Evolutionary conservation across 2,797 vertebrate genomes (phyloP), one percentile per base, ranked within the genome.

Genomic region (Leucoraja ocellata): DNA sequence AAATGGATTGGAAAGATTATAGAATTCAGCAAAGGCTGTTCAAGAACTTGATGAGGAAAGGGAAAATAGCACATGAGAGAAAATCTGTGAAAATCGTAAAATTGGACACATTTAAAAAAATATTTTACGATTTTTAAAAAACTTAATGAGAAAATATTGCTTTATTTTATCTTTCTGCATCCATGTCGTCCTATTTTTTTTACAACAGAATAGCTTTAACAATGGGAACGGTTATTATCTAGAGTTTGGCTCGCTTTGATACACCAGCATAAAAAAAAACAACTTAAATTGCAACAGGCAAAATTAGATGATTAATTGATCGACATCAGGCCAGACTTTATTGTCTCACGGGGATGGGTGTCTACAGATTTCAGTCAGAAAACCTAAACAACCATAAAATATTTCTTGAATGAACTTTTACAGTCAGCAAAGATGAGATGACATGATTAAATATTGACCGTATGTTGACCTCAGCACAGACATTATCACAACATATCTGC

Each of bases 341-440:
- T 28, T 68, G 61, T 74, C 36, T 71, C 68, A 1, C 23, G 11
- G 90, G 90, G 25, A 46, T 71, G 68, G 65, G 36, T 76, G 71
- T 91, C 68, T 74, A 46, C 90, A 91, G 36, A 74, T 46, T 91
- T 74, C 68, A 36, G 71, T 74, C 71, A 36, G 65, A 39, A 65
- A 73, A 74, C 21, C 68, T 91, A 74, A 91, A 91, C 90, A 74
- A 92, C 54, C 36, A 10, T 92, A 54, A 46, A 58, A 92, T 92
- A 74, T 74, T 71, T 21, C 71, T 39, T 76, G 46, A 92, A 74
- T 46, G 23, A 28, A 74, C 39, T 76, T 54, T 74, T 91, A 91
- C 32, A 91, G 18, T 11, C 23, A 46, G 90, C 90, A 91, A 36
- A 76, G 23, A 74, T 74, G 39, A 46, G 71, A 73, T 73, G 28